These are phyloP conservation scores for Holothuria leucospilota DNA, from an alignment of 53 echinoderm and acorn worm species.

Conservation along the genomic window DNA sequence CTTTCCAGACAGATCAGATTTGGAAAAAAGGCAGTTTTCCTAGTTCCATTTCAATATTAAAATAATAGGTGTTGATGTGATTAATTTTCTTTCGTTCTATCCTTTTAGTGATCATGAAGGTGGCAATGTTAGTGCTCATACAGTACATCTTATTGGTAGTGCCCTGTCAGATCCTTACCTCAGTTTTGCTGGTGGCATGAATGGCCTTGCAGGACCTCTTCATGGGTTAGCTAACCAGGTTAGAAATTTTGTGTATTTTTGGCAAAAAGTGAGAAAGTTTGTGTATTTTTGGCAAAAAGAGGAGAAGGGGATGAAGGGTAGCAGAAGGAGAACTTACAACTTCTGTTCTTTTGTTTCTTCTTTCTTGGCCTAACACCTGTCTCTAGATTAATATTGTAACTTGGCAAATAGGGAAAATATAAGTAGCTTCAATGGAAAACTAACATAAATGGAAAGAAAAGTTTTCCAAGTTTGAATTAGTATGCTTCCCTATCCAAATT, in stretches of 20 bases:
- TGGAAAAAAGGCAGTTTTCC: no score
- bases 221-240: slow-evolving; percentile 99
- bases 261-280: not conserved
- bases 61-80: no score
- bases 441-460: no score
- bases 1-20: no score
- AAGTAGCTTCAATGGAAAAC: no score
- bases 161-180: slow-evolving; percentile 97
- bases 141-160: slow-evolving; percentile 92
- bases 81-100: not conserved
- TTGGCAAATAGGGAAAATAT: no score
- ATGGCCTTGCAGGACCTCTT: slow-evolving; percentile 96
- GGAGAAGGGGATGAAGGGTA: not conserved
- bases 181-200: slow-evolving; percentile 96
- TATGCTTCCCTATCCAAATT: no score
- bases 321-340: not conserved
- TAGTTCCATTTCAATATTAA: no score
- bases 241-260: not conserved
- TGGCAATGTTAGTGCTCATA: slow-evolving; percentile 97
- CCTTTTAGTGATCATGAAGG: slow-evolving; percentile 93
- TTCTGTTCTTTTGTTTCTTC: no score
- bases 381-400: no score
- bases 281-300: not conserved
- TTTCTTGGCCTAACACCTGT: no score
- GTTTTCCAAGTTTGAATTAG: no score